Conservation (phyloP, 2,888 invertebrate species). For the Aleiodes leptofemur region DNA sequence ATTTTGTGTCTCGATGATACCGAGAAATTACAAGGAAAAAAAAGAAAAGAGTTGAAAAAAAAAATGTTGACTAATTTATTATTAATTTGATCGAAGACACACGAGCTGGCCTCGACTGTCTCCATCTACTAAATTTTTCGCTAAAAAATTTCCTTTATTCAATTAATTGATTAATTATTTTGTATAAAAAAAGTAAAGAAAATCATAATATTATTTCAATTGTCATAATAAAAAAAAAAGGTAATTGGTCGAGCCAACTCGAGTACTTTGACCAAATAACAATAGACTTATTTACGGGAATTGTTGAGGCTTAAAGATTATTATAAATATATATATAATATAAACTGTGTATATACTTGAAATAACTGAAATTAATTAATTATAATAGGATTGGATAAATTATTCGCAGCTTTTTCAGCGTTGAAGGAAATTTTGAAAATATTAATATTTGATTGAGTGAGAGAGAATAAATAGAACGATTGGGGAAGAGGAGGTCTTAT, state of each 20-base stretch:
- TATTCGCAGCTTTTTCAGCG: conserved; percentile 25
- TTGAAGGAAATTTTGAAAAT: conserved; percentile 9
- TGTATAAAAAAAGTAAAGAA: neutral
- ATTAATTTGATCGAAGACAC: conserved; percentile 42
- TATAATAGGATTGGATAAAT: conserved; percentile 32
- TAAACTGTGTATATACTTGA: conserved; percentile 54
- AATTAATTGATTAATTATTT: conserved; percentile 4
- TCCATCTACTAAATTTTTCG: neutral
- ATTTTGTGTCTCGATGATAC: neutral
- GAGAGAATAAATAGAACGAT: conserved; percentile 1
- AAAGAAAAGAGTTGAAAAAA: neutral
- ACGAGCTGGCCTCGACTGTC: conserved; percentile 35
- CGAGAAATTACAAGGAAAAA: neutral
- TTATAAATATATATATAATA: conserved; percentile 43
- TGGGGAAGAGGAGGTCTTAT: conserved; percentile 33
- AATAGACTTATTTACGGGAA: conserved; percentile 67
- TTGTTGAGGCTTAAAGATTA: conserved; percentile 70
- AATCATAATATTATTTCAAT: conserved; percentile 4
- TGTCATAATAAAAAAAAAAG: neutral
- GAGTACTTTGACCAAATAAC: conserved; percentile 49
- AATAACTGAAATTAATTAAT: conserved; percentile 43
- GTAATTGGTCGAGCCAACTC: conserved; percentile 29
- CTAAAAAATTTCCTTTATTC: neutral
- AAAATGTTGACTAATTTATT: conserved; percentile 62
- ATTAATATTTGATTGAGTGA: neutral